Conservation (phyloP, 2,797 vertebrate species). For the Spinibarbus caldwelli region DNA sequence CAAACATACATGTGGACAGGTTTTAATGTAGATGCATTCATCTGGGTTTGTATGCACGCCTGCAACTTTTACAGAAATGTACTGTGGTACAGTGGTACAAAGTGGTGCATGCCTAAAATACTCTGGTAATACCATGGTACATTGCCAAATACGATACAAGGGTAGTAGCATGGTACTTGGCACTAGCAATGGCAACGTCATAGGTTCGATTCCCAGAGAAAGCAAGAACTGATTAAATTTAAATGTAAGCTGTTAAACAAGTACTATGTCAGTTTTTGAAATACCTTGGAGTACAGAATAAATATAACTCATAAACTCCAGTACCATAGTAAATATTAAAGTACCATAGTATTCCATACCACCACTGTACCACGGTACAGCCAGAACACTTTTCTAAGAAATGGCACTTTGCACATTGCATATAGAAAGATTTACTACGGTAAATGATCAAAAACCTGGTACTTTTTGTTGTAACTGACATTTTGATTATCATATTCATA, state of each 20-base stretch:
- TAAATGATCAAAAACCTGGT: too few relatives aligned
- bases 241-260: too few relatives aligned
- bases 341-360: too few relatives aligned
- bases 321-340: too few relatives aligned
- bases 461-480: not conserved
- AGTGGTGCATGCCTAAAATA: not conserved
- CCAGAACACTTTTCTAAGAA: not conserved
- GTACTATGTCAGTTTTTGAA: too few relatives aligned
- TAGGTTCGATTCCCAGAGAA: not conserved
- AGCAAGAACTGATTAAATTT: not conserved
- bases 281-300: too few relatives aligned
- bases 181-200: not conserved
- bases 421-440: too few relatives aligned
- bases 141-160: not conserved
- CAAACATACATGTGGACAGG: slow-evolving; percentile 24
- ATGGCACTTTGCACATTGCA: too few relatives aligned
- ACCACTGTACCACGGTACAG: not conserved
- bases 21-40: not conserved
- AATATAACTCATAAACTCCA: too few relatives aligned
- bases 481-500: not conserved
- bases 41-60: not conserved
- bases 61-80: not conserved
- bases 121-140: not conserved
- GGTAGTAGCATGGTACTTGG: not conserved
- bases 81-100: not conserved